Percentiles rank a stretch among this genome's conserved stretches.
These are phyloP conservation scores for Cantharis rufa DNA, from an alignment of 2,888 invertebrate species.

Conservation along the genomic window DNA sequence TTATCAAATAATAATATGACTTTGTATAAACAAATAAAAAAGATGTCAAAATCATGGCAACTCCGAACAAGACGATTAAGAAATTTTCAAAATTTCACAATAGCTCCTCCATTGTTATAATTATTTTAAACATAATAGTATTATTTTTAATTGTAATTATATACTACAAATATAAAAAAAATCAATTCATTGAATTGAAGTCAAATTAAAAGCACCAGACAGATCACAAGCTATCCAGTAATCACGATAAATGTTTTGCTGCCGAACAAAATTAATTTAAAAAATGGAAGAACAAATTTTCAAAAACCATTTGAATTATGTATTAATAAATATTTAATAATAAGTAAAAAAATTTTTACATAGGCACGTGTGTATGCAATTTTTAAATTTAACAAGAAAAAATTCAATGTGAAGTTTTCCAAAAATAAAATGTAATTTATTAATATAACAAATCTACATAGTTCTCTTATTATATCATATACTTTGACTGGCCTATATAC, in stretches of 20 bases:
- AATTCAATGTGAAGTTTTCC: neutral
- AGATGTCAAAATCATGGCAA: neutral
- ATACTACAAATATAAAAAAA: neutral
- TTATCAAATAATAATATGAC: slow-evolving; percentile 1
- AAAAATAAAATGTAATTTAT: slow-evolving; percentile 2
- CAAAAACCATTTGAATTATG: neutral
- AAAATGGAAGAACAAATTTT: neutral
- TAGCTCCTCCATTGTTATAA: neutral
- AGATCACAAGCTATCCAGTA: neutral
- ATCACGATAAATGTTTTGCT: neutral
- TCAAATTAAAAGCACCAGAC: neutral
- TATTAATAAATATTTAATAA: neutral
- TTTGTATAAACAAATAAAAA: neutral
- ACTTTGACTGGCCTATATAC: slow-evolving; percentile 9
- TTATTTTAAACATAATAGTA: neutral
- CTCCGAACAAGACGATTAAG: neutral
- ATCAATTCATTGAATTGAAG: neutral
- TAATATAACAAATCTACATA: neutral
- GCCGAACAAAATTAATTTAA: neutral
- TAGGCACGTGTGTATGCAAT: slow-evolving; percentile 2
- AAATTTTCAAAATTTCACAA: neutral
- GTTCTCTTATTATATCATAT: neutral
- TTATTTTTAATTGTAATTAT: neutral
- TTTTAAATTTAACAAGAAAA: neutral
- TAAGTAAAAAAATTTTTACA: neutral